Conservation (phyloP, 2,113 vertebrate species). For the Crocuta crocuta region DNA sequence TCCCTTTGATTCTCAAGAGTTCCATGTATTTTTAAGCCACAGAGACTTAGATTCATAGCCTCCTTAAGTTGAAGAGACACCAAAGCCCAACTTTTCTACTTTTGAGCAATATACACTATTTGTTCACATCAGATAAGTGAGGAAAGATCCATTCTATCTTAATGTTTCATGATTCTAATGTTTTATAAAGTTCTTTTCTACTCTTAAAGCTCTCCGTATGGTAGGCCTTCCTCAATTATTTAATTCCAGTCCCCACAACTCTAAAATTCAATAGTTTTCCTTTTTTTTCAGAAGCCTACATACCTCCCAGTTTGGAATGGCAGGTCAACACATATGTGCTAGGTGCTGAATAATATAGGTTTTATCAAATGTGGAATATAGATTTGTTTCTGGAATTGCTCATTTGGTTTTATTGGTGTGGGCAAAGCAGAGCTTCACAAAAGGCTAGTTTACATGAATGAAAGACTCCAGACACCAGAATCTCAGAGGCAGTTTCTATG, state of each 20-base stretch:
- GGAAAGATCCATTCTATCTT: not conserved
- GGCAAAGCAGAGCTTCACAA: not conserved
- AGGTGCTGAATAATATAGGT: conserved; percentile 20
- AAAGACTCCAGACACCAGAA: not conserved
- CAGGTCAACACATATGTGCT: not conserved
- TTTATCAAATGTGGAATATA: conserved; percentile 23
- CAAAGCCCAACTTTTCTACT: not conserved
- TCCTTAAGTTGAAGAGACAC: not conserved
- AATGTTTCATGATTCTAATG: not conserved
- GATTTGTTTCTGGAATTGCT: conserved; percentile 36
- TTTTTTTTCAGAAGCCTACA: conserved; percentile 20
- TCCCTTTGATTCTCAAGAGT: not conserved
- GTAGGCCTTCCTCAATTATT: not conserved
- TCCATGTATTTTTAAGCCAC: not conserved
- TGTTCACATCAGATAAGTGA: not conserved
- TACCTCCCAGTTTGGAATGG: not conserved
- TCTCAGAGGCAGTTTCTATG: conserved; percentile 11
- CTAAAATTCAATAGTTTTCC: conserved; percentile 46
- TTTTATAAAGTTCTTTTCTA: conserved; percentile 9
- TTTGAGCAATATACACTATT: not conserved
- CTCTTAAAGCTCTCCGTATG: not conserved
- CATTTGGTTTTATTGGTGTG: conserved; percentile 40
- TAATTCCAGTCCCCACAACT: not conserved
- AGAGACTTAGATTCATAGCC: conserved; percentile 32
- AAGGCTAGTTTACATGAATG: not conserved